Evolutionary conservation across 2,888 invertebrate genomes (phyloP).

Genomic region (Caenorhabditis drosophilae): DNA sequence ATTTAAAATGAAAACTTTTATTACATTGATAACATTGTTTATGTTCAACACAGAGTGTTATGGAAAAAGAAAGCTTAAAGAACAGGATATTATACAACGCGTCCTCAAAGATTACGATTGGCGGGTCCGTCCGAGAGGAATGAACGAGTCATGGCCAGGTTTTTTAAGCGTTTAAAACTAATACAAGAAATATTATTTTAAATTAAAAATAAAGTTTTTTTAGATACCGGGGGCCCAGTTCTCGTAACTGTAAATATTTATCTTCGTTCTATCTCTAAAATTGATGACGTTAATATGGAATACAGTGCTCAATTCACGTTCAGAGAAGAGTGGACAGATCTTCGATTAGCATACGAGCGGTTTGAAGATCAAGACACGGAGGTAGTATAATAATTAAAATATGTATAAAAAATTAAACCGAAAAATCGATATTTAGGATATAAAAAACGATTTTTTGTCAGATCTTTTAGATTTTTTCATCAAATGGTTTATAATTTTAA

Average conservation of each 20-base stretch:
- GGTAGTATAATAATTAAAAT: conserved; percentile 14
- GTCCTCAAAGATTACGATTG: conserved; percentile 65
- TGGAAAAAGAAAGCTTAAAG: conserved; percentile 65
- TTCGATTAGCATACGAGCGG: conserved; percentile 74
- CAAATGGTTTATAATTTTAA: too few species aligned
- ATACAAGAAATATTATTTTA: too few species aligned
- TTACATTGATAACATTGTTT: conserved; percentile 20
- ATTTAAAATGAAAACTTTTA: too few species aligned
- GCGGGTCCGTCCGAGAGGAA: conserved; percentile 66
- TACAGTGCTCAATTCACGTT: conserved; percentile 86
- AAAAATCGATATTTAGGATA: not conserved
- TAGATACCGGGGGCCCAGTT: conserved; percentile 60
- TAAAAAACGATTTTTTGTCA: not conserved
- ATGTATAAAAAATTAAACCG: not conserved
- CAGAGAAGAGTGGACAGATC: conserved; percentile 94
- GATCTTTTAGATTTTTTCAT: not conserved
- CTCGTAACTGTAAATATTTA: conserved; percentile 67
- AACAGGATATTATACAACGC: conserved; percentile 66
- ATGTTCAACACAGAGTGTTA: not conserved
- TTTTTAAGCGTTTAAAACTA: too few species aligned
- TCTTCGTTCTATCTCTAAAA: conserved; percentile 66
- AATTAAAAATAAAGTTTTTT: conserved; percentile 10
- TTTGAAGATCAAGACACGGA: conserved; percentile 65
- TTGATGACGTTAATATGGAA: conserved; percentile 74
- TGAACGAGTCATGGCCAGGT: conserved; percentile 67